Percentiles rank a stretch among this genome's conserved stretches.
Conservation (phyloP, 2,797 vertebrate species). For the Falco cherrug region DNA sequence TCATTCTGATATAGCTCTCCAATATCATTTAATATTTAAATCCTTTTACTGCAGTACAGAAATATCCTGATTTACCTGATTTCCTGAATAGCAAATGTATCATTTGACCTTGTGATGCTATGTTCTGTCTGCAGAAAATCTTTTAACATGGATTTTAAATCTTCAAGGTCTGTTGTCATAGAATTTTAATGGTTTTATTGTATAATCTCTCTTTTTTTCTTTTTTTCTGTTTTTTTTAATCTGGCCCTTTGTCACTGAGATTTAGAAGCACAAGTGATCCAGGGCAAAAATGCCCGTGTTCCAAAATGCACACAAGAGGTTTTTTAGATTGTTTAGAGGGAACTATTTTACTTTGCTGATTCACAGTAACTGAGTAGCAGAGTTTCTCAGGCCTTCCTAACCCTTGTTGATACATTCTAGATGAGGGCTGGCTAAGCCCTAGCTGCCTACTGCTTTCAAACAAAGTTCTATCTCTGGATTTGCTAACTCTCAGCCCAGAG, state of each 20-base stretch:
- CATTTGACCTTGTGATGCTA: background rate
- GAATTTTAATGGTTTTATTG: background rate
- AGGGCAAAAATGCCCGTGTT: background rate
- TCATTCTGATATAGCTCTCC: background rate
- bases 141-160: background rate
- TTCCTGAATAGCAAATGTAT: background rate
- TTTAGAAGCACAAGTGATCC: background rate
- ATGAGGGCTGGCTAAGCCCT: background rate
- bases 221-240: background rate
- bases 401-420: background rate
- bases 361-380: background rate
- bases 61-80: background rate
- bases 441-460: background rate
- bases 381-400: background rate
- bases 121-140: background rate
- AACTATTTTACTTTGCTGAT: background rate
- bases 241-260: background rate
- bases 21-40: background rate
- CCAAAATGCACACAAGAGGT: background rate
- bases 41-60: background rate
- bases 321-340: background rate
- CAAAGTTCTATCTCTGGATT: background rate
- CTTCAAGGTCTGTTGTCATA: background rate
- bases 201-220: rapidly evolving
- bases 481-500: background rate